phyloP scores from a whole-genome alignment of 1,140 invertebrate genomes.

The Calephelis virginiensis region DNA sequence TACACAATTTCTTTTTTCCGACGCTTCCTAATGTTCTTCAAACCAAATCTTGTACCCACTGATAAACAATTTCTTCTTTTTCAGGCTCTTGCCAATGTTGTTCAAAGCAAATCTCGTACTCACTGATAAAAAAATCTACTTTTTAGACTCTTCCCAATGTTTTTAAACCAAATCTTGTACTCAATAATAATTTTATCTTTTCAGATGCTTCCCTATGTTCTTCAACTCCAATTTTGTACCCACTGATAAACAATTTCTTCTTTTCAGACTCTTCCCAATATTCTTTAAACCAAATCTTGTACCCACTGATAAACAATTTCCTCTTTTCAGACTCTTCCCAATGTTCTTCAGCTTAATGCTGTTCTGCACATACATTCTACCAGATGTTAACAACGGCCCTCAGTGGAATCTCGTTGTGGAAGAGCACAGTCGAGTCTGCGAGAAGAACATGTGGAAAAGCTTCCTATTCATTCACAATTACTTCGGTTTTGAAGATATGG shows the following conservation, averaged over 20 bases:
- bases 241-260: constrained; percentile 1
- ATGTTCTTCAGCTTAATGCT: constrained; percentile 80
- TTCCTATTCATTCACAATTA: constrained; percentile 82
- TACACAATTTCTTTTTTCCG: too few species aligned
- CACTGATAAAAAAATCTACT: constrained; percentile 7
- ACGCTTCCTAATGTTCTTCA: constrained; percentile 71
- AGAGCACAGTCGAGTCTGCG: constrained; percentile 81
- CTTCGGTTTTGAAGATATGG: constrained; percentile 82
- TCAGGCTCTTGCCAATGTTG: constrained; percentile 80
- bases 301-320: not conserved
- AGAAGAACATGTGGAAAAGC: constrained; percentile 81
- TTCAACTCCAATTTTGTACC: constrained; percentile 36
- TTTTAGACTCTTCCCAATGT: constrained; percentile 79
- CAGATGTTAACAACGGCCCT: constrained; percentile 80
- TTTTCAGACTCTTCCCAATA: constrained; percentile 79
- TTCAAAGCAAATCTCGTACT: constrained; percentile 36
- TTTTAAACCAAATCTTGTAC: constrained; percentile 49
- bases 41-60: too few species aligned
- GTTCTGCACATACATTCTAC: constrained; percentile 83
- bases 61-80: constrained; percentile 30
- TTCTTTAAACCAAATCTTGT: constrained; percentile 53
- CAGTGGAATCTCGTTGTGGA: constrained; percentile 82
- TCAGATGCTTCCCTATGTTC: too few species aligned
- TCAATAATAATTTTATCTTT: too few species aligned
- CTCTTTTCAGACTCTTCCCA: constrained; percentile 78